A percentile compares a stretch with the other conserved stretches of the same genome.
Evolutionary conservation across 1,140 invertebrate species (phyloP).

Genomic region (Tenebrio molitor): DNA sequence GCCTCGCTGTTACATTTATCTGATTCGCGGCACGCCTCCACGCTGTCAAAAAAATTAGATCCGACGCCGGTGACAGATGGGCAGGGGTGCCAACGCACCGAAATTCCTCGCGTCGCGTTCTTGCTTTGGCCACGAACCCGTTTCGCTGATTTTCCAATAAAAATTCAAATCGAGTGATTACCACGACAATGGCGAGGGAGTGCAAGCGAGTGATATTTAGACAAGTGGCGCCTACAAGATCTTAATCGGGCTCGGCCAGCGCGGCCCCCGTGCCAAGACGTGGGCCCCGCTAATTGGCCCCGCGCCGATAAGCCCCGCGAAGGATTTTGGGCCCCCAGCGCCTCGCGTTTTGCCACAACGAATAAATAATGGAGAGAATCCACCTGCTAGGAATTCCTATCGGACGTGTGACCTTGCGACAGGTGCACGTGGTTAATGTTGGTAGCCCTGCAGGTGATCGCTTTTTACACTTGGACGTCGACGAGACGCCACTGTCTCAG

Average conservation of each 20-base stretch:
- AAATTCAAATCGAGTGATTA: conserved; percentile 5
- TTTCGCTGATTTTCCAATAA: background rate
- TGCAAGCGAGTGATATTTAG: conserved; percentile 3
- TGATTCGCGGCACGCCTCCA: too few species aligned
- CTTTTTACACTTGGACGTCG: conserved; percentile 29
- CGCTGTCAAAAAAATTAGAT: too few species aligned
- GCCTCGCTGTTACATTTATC: too few species aligned
- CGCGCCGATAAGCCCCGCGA: background rate
- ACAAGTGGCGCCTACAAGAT: conserved; percentile 7
- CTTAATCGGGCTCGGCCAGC: background rate
- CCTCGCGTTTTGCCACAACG: conserved; percentile 35
- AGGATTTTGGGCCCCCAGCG: too few species aligned
- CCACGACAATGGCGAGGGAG: background rate
- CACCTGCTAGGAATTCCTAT: conserved; percentile 49
- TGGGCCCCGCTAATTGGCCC: background rate
- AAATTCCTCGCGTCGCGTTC: too few species aligned
- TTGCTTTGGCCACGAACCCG: background rate
- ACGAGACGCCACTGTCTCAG: background rate
- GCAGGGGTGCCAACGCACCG: too few species aligned
- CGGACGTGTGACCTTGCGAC: conserved; percentile 48
- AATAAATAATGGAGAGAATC: conserved; percentile 43
- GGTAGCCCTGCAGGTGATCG: conserved; percentile 38
- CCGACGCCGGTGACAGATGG: too few species aligned
- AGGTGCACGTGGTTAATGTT: conserved; percentile 39
- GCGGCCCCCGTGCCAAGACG: background rate